Evolutionary conservation across 1,140 invertebrate genomes (phyloP), one percentile per base, ranked within the genome.

Genomic region (Chrysopa pallens): DNA sequence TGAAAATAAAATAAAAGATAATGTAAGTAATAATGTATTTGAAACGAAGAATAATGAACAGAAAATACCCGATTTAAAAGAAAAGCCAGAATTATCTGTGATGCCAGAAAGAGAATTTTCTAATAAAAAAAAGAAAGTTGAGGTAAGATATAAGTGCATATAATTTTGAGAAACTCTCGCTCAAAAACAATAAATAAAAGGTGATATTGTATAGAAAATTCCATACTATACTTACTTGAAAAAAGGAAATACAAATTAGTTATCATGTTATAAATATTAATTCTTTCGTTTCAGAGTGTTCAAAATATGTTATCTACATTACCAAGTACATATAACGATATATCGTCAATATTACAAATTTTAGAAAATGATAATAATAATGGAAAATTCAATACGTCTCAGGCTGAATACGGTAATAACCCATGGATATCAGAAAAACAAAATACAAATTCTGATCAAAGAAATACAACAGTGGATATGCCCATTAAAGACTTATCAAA

Each of bases 351-450:
- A 41, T 38, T 59, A 6, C 46, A 59, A 50, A 50, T 44, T 14
- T 42, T 59, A 15, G 55, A 59, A 51, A 48, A 50, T 29, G 54
- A 54, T 44, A 53, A 58, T 45, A 55, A 52, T 43, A 37, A 39
- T 17, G 2, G 2, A 14, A 14, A 17, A 2, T 11, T 14, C 1
- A 14, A 13, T 8, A 39, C 39, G 40, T 6, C 11, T 14, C 17
- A 43, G n/a, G n/a, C n/a, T 33, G 40, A 15, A 4, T 11, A 6
- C 6, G 41, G 36, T 38, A 37, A 37, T 23, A 23, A 23, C 2
- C 5, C 5, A 23, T 23, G 17, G 17, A 23, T 23, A 23, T 46
- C 44, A 8, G 39, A 37, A 27, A 40, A 46, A 7, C 36, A 39
- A 39, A 36, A 42, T 7, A 36, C 3, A 31, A 7, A 14, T 33